Percentiles rank a stretch among this genome's conserved stretches.
These are phyloP conservation scores for Pseudolaguvia tuberculata DNA, from an alignment of 2,113 vertebrate genomes.

Conservation along the genomic window DNA sequence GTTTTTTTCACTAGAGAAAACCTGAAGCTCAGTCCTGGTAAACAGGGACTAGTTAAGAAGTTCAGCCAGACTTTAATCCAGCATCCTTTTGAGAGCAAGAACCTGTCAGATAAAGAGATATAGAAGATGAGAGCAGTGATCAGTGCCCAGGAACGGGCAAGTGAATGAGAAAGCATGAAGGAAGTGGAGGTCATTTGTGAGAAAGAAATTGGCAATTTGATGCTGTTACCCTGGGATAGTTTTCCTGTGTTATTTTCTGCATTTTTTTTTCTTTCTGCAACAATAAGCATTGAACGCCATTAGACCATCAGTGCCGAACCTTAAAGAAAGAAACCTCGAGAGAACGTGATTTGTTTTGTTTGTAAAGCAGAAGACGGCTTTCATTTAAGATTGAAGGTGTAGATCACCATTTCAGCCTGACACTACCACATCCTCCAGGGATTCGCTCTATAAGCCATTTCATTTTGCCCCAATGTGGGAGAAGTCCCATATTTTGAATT, in stretches of 20 bases:
- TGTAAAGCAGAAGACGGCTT: background rate
- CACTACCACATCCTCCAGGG: background rate
- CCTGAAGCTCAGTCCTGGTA: background rate
- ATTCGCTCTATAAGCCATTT: slow-evolving; percentile 2
- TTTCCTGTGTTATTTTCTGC: slow-evolving; percentile 25
- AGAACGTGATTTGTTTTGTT: slow-evolving; percentile 2
- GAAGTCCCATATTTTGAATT: slow-evolving; percentile 13
- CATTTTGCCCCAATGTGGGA: background rate
- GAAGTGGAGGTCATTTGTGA: slow-evolving; percentile 56
- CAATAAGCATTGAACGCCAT: slow-evolving; percentile 13
- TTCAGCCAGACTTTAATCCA: slow-evolving; percentile 3
- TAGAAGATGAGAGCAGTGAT: slow-evolving; percentile 9
- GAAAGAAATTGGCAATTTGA: slow-evolving; percentile 46
- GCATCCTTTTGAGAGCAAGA: slow-evolving; percentile 1
- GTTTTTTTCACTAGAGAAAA: background rate
- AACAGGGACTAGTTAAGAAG: slow-evolving; percentile 9
- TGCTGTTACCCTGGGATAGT: background rate
- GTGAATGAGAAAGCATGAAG: slow-evolving; percentile 28
- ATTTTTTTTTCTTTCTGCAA: background rate
- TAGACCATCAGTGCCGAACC: slow-evolving; percentile 15
- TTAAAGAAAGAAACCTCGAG: slow-evolving; percentile 3
- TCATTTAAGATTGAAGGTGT: slow-evolving; percentile 8
- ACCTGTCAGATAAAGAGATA: slow-evolving; percentile 21
- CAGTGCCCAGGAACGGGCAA: slow-evolving; percentile 7
- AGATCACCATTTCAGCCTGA: slow-evolving; percentile 7